phyloP scores from a whole-genome alignment of 2,113 vertebrate species.

The Phocoena sinus region DNA sequence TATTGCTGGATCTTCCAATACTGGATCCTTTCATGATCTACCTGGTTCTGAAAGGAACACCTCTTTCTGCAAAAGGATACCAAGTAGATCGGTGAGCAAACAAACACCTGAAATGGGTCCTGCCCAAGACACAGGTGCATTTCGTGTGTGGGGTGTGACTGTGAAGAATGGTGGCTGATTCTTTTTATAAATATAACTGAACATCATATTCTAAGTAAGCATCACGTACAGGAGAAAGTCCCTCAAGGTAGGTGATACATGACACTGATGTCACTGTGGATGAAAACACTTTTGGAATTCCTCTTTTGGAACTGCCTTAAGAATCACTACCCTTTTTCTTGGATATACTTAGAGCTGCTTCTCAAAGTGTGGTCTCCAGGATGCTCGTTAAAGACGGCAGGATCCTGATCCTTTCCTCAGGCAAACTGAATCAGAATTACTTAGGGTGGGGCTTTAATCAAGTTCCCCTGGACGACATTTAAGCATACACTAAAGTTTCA shows the following conservation, averaged over 20 bases:
- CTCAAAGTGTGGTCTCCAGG: neutral
- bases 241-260: no score
- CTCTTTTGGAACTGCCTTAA: neutral
- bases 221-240: neutral
- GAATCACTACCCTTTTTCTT: neutral
- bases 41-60: neutral
- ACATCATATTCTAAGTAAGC: neutral
- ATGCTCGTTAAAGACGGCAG: neutral
- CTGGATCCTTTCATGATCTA: neutral
- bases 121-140: neutral
- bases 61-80: neutral
- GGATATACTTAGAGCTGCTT: neutral
- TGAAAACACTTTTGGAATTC: neutral
- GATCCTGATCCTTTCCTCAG: neutral
- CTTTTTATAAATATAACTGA: neutral
- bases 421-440: neutral
- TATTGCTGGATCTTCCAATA: neutral
- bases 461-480: neutral
- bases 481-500: neutral
- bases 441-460: neutral
- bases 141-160: rapidly evolving
- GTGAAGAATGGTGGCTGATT: neutral
- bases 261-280: neutral
- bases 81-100: neutral
- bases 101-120: neutral